Percentiles rank a stretch among this genome's conserved stretches.
Conservation (phyloP, 1,140 invertebrate genomes). For the Sitobion miscanthi region DNA sequence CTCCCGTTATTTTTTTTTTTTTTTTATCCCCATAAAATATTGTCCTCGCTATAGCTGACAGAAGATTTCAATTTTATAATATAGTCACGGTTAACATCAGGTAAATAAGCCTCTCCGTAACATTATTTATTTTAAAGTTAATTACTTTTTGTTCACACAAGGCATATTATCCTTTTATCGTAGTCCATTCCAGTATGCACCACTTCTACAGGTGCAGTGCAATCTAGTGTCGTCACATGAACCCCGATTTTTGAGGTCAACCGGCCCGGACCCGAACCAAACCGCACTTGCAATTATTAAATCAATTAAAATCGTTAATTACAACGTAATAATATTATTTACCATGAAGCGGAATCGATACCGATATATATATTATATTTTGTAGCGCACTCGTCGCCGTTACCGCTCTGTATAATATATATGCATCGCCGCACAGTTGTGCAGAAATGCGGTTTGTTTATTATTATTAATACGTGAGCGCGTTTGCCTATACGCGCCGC, state of each 20-base stretch:
- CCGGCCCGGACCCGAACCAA: too few relatives aligned
- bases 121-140: too few relatives aligned
- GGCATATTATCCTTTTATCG: too few relatives aligned
- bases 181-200: too few relatives aligned
- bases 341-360: not conserved
- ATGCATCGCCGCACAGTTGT: not conserved
- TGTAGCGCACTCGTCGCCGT: not conserved
- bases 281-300: not conserved
- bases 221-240: not conserved
- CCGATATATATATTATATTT: not conserved
- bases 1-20: not conserved
- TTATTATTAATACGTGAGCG: not conserved
- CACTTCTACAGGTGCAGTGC: too few relatives aligned
- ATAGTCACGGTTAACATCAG: too few relatives aligned
- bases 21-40: not conserved
- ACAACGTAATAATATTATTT: not conserved
- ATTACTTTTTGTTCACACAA: too few relatives aligned
- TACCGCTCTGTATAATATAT: not conserved
- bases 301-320: not conserved
- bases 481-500: conserved; percentile 19
- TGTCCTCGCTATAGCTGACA: not conserved
- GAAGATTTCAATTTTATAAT: not conserved
- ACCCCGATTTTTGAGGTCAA: not conserved
- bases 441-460: conserved; percentile 28
- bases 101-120: too few relatives aligned